Percentiles rank a stretch among this genome's conserved stretches.
Conservation (phyloP, 64 coral and sea anemone species). For the Trachythela sp. region DNA sequence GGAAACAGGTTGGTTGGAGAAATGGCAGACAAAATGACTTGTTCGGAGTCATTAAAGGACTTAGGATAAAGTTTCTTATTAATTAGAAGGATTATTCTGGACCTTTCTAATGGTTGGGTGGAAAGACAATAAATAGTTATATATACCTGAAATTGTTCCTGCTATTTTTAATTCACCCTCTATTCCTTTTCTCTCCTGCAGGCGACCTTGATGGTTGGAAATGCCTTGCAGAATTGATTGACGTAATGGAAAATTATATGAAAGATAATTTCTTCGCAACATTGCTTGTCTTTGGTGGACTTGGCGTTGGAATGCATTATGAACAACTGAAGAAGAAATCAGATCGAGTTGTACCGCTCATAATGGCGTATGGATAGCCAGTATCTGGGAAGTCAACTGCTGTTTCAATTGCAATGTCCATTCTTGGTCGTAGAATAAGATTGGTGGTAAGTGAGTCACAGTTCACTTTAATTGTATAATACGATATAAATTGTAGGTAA, state of each 20-base stretch:
- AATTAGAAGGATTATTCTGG: too few relatives aligned
- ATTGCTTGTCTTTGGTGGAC: too few relatives aligned
- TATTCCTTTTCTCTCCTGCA: background rate
- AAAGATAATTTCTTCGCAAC: too few relatives aligned
- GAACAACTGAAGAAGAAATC: background rate
- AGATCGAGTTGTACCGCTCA: background rate
- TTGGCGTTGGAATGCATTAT: too few relatives aligned
- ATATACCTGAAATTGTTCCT: too few relatives aligned
- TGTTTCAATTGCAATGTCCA: background rate
- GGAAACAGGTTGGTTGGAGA: background rate
- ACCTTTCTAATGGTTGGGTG: too few relatives aligned
- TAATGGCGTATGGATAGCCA: background rate
- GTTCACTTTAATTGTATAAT: too few relatives aligned
- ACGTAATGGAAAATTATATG: too few relatives aligned
- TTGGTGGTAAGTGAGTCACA: background rate
- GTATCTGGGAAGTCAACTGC: slow-evolving; percentile 13
- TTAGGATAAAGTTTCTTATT: too few relatives aligned
- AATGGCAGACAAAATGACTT: too few relatives aligned
- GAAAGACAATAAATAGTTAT: background rate
- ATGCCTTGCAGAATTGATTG: background rate
- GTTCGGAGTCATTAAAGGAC: too few relatives aligned
- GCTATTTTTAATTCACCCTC: background rate
- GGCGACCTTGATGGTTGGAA: background rate
- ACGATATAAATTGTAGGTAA: too few relatives aligned
- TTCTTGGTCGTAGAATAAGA: background rate